Evolutionary conservation across 2,113 vertebrate species (phyloP).

Genomic region (Phalacrocorax carbo): DNA sequence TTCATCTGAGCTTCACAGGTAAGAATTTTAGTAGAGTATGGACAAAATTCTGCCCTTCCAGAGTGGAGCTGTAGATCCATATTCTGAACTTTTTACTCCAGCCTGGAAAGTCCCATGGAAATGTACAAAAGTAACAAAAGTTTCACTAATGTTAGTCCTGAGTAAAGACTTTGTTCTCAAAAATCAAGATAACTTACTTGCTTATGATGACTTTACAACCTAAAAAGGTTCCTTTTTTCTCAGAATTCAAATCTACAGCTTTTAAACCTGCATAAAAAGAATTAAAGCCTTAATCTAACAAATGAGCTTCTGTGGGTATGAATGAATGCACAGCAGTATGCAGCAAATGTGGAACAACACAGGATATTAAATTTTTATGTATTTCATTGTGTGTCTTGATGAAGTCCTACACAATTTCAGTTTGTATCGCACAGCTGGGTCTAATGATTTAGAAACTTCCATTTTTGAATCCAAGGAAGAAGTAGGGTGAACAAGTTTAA

Average conservation of each 20-base stretch:
- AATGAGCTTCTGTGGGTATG: neutral
- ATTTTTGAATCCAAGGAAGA: neutral
- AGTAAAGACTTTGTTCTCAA: neutral
- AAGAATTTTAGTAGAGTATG: neutral
- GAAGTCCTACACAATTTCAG: neutral
- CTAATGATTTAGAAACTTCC: neutral
- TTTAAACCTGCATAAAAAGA: constrained; percentile 68
- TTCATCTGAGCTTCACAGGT: neutral
- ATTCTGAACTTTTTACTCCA: neutral
- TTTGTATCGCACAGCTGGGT: neutral
- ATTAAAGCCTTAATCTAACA: neutral
- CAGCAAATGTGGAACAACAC: neutral
- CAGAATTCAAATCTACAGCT: constrained; percentile 42
- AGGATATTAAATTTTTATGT: neutral
- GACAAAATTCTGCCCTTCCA: neutral
- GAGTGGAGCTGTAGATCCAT: neutral
- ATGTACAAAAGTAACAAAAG: neutral
- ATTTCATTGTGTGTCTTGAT: neutral
- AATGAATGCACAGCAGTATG: neutral
- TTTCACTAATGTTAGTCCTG: neutral
- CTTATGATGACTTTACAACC: constrained; percentile 45
- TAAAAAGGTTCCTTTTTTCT: constrained; percentile 58
- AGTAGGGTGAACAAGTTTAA: neutral
- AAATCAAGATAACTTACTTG: constrained; percentile 36
- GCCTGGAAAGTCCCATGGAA: neutral